Evolutionary conservation across 2,113 vertebrate genomes (phyloP).

Genomic region (Myotis yumanensis): DNA sequence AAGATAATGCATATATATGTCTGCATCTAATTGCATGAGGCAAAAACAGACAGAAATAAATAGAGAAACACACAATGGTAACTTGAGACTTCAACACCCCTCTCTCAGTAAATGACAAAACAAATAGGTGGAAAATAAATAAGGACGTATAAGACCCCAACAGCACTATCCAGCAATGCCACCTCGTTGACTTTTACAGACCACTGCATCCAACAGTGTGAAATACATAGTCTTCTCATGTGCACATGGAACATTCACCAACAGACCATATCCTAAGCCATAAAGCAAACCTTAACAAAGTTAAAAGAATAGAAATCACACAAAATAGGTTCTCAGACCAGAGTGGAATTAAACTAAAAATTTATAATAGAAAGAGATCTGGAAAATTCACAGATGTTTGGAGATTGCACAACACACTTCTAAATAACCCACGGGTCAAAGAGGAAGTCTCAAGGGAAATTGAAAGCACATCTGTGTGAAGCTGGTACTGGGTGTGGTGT

Average conservation of each 20-base stretch:
- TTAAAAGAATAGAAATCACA: not conserved
- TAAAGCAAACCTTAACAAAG: not conserved
- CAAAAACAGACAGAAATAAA: not conserved
- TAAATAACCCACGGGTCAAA: not conserved
- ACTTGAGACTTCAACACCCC: not conserved
- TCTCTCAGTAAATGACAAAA: not conserved
- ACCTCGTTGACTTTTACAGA: not conserved
- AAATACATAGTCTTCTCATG: not conserved
- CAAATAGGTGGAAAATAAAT: not conserved
- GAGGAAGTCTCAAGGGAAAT: not conserved
- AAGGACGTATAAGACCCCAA: not conserved
- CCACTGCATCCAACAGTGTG: not conserved
- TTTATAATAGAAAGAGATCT: not conserved
- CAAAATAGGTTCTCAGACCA: not conserved
- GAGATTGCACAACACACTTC: not conserved
- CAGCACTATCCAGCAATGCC: not conserved
- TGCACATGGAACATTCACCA: not conserved
- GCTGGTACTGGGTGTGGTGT: not conserved
- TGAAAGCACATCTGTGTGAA: not conserved
- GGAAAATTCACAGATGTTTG: conserved; percentile 14
- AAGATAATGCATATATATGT: not conserved
- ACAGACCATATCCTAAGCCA: not conserved
- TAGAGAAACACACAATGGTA: not conserved
- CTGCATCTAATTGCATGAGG: not conserved
- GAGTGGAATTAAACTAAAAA: not conserved